Percentiles rank a stretch among this genome's conserved stretches.
These are phyloP conservation scores for Carettochelys insculpta DNA, from an alignment of 2,113 vertebrate genomes.

Conservation along the genomic window DNA sequence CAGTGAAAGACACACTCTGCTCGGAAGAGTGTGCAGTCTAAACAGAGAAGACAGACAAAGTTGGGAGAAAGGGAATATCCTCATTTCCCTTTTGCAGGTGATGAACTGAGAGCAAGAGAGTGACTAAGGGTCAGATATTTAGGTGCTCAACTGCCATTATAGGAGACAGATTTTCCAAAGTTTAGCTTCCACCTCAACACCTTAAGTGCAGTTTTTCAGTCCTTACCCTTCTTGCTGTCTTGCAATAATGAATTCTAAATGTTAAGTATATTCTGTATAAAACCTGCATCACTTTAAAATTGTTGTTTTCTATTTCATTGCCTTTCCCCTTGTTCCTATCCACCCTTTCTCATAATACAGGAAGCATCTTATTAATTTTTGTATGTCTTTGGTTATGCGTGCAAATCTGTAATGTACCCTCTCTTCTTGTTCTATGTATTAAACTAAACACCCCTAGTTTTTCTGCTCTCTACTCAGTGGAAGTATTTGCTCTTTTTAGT, in stretches of 20 bases:
- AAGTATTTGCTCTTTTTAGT: not conserved
- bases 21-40: not conserved
- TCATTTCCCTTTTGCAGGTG: not conserved
- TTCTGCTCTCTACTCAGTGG: not conserved
- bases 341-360: too few species aligned
- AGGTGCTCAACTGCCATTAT: not conserved
- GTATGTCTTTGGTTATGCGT: not conserved
- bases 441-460: not conserved
- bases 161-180: not conserved
- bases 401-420: not conserved
- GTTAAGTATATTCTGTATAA: too few species aligned
- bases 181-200: not conserved
- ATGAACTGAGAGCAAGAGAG: not conserved
- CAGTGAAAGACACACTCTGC: not conserved
- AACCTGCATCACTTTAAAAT: too few species aligned
- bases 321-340: not conserved
- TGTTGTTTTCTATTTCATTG: too few species aligned
- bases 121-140: not conserved
- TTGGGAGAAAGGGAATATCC: not conserved
- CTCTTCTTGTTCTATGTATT: not conserved
- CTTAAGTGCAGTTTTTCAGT: not conserved
- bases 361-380: not conserved
- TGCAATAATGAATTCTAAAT: too few species aligned
- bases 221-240: too few species aligned
- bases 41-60: not conserved